Base-by-base conservation (phyloP, 2,113 vertebrate genomes). In the Clupea harengus region DNA sequence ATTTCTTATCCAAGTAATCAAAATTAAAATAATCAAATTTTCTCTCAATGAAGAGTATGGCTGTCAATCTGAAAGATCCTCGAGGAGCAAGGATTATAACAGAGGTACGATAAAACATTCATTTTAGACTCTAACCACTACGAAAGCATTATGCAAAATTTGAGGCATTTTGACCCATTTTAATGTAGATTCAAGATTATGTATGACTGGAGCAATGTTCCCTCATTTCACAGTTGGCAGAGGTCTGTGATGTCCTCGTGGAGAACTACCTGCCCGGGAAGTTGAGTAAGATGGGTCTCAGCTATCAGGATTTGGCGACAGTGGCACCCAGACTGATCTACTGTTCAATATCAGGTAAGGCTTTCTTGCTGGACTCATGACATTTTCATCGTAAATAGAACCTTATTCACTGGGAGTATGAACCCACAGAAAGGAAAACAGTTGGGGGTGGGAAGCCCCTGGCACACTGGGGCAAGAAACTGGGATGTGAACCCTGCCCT, bases 251-350 rank as follows among this genome's bases (percentile, higher is more conserved):
- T 92, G 95, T 99, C 83, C 92, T 99, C 89, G 93, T 99, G 87
- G 98, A 99, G 90, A 99, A 99, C 93, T 99, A 95, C 39, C 2
- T 99, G 5, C 97, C 98, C 46, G 97, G 97, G 2, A 99, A 99
- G 83, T 94, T 99, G 28, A 81, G 91, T 84, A 89, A 93, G 89
- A 89, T 99, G 95, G 96, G 97, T 45, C 91, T 99, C 39, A 97
- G 97, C 9, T 98, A 96, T 83, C 93, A 95, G 89, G 95, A 97
- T 49, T 91, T 99, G 81, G 92, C 91, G 15, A 86, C 91, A 90
- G 85, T 94, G 64, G 96, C 97, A 81, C 97, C 97, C 47, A 93
- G 91, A 0, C 92, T 98, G 85, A 84, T 99, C 84, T 99, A 98
- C 90, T 99, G 98, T 88, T 99, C 98, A 86, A 97, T 99, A 85